Base-by-base conservation (phyloP, 2,113 vertebrate species). In the Chamaetylas fuelleborni region DNA sequence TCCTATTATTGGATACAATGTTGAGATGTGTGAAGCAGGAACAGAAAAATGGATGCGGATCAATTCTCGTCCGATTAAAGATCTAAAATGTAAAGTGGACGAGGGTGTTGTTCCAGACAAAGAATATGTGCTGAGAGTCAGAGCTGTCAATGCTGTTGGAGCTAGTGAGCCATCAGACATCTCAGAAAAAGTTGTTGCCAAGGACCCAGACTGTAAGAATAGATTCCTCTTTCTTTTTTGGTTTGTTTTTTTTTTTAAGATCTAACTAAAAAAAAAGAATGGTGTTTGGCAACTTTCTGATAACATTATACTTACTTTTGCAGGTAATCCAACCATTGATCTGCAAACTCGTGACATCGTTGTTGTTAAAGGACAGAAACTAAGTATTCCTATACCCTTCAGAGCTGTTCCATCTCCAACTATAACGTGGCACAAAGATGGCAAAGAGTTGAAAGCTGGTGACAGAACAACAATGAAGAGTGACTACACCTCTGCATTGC, bases 1-100 rank as follows among this genome's bases (percentile, higher is more conserved):
- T 90, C 99, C 99, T 6, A 97, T 99, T 74, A 98, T 98, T 53
- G 99, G 99, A 33, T 99, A 99, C 96, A 99, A 99, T 40, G 98
- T 99, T 94, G 99, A 99, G 96, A 98, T 99, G 96, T 98, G 99
- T 5, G 99, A 99, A 97, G 99, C 98, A 64, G 99, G 98, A 88
- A 99, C 99, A 26, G 99, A 99, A 93, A 99, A 99, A 93, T 99
- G 99, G 99, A 98, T 99, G 96, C 95, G 99, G 83, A 98, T 99
- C 57, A 99, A 99, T 97, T 98, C 97, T 96, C 98, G 99, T 48
- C 99, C 99, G 43, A 92, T 99, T 92, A 99, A 99, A 97, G 99
- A 99, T 80, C 97, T 99, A 71, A 98, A 98, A 74, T 99, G 98
- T 97, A 99, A 98, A 96, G 99, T 99, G 22, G 98, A 99, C 4